These are phyloP conservation scores for Mormyrops boulengeri DNA, from an alignment of 2,797 vertebrate genomes.

Conservation along the genomic window DNA sequence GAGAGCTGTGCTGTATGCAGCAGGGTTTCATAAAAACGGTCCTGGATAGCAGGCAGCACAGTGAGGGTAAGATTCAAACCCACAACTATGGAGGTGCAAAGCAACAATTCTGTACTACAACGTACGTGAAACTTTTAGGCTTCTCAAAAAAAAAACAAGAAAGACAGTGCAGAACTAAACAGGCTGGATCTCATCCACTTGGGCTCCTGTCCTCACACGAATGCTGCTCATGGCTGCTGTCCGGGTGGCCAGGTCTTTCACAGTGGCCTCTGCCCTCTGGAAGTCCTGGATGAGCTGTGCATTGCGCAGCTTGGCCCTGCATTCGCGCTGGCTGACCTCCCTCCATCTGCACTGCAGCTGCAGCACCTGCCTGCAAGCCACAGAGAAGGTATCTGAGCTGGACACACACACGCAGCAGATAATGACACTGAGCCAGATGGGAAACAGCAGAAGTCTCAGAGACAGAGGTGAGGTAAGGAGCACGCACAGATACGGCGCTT, in stretches of 20 bases:
- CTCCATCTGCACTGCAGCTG: slow-evolving; percentile 50
- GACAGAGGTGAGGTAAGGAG: neutral
- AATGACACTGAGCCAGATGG: neutral
- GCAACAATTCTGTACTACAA: neutral
- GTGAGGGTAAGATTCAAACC: neutral
- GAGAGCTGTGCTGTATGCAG: neutral
- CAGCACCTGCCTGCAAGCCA: slow-evolving; percentile 32
- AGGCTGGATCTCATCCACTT: neutral
- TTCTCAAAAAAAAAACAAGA: neutral
- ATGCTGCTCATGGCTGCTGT: slow-evolving; percentile 58
- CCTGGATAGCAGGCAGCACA: neutral
- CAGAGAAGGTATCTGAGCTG: neutral
- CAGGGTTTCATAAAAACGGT: neutral
- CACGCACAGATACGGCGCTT: neutral
- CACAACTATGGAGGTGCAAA: neutral
- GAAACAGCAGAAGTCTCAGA: neutral
- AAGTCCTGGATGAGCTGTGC: slow-evolving; percentile 61
- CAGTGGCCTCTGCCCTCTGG: slow-evolving; percentile 54
- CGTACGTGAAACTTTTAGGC: neutral
- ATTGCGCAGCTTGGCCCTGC: slow-evolving; percentile 49
- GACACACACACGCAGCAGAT: neutral
- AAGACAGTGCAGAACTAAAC: neutral
- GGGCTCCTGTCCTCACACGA: slow-evolving; percentile 44
- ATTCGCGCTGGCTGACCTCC: slow-evolving; percentile 56
- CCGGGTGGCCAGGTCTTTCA: slow-evolving; percentile 51